Evolutionary conservation across 2,113 vertebrate genomes (phyloP).

Genomic region (Antennarius striatus): DNA sequence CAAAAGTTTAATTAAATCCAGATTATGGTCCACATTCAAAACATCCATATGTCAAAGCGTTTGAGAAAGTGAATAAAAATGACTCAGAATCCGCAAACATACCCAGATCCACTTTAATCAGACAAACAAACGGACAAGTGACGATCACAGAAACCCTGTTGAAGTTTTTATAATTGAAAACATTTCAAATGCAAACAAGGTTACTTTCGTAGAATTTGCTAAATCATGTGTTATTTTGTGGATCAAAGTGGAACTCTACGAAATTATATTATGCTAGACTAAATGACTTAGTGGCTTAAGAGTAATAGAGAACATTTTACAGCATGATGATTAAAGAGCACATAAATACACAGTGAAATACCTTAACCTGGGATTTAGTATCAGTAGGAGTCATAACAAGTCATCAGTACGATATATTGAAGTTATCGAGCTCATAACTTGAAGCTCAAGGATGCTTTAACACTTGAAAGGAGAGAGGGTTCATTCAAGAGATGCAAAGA

Average conservation of each 20-base stretch:
- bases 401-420: neutral
- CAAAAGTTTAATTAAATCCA: too few species aligned
- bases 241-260: neutral
- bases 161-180: too few species aligned
- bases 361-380: neutral
- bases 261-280: neutral
- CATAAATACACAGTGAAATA: slow-evolving; percentile 1
- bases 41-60: too few species aligned
- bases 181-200: too few species aligned
- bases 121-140: too few species aligned
- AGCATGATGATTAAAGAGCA: slow-evolving; percentile 12
- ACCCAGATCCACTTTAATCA: too few species aligned
- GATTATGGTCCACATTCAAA: too few species aligned
- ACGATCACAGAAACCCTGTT: too few species aligned
- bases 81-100: too few species aligned
- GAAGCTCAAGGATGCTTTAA: neutral
- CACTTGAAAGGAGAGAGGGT: neutral
- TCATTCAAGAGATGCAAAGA: slow-evolving; percentile 1
- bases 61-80: too few species aligned
- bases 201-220: neutral
- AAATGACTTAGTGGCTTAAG: neutral
- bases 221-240: neutral
- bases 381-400: neutral
- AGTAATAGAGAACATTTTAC: slow-evolving; percentile 6
- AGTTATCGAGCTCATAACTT: neutral